These are phyloP conservation scores for Cataglyphis cursor DNA, from an alignment of 2,888 invertebrate species.

Conservation along the genomic window DNA sequence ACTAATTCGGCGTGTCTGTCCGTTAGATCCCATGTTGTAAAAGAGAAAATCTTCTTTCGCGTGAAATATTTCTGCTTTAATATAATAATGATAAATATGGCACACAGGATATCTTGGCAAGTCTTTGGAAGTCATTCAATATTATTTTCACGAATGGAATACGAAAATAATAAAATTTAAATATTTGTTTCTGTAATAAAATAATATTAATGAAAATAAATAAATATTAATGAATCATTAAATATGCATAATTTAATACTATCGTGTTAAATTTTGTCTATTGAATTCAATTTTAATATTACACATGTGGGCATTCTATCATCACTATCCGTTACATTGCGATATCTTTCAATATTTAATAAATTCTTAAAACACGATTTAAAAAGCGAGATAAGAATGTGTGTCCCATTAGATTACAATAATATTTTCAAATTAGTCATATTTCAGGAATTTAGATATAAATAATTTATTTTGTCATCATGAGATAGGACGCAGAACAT, in stretches of 20 bases:
- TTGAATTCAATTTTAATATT: neutral
- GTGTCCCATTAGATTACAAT: neutral
- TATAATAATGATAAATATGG: neutral
- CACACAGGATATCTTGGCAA: too few relatives aligned
- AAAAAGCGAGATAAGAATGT: neutral
- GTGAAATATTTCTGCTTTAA: neutral
- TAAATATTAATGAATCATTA: neutral
- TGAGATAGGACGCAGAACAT: neutral
- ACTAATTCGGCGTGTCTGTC: constrained; percentile 51
- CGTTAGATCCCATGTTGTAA: constrained; percentile 24
- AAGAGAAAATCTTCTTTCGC: constrained; percentile 11
- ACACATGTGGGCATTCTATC: neutral
- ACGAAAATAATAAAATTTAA: neutral
- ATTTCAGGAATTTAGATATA: neutral
- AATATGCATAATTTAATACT: neutral
- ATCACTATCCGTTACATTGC: neutral
- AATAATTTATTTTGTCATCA: neutral
- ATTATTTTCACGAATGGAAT: neutral
- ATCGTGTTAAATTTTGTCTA: too few relatives aligned
- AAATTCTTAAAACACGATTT: neutral
- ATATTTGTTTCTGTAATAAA: neutral
- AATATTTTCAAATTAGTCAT: neutral
- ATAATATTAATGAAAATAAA: neutral
- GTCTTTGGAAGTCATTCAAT: neutral
- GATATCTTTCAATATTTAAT: neutral